Base-by-base conservation (phyloP, 1,140 invertebrate genomes). In the Chironomus tepperi region DNA sequence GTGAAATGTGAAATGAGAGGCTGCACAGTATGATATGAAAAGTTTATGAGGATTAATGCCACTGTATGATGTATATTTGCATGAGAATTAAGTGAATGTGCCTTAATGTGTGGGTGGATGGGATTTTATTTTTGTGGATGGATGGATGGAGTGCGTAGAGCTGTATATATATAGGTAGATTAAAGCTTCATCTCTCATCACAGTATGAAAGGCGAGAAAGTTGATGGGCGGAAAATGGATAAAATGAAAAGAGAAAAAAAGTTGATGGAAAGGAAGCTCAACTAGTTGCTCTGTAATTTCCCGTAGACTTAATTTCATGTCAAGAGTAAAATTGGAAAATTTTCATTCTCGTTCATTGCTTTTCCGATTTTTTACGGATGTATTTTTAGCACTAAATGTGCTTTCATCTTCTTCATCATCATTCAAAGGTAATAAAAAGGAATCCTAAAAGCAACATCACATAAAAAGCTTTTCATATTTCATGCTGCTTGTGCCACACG, bases 31-130 rank as follows among this genome's bases (percentile, higher is more conserved):
- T 57, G 47, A 57, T 57, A 57, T 57, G 47, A n/a, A 57, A 34
- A 57, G 47, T 57, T 57, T 57, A 57, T 57, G 47, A n/a, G 47
- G n/a, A 57, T 57, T 57, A 57, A 57, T 57, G 47, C 47, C n/a
- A 57, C 47, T 57, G 24, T 34, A 34, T 34, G 47, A 57, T 57
- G 47, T 57, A 15, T 57, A 57, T 57, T 57, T 57, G 47, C 47
- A 57, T 57, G 47, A 57, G 47, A 57, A 57, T 57, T 57, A 57
- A 15, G 5, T 15, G 47, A 10, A 9, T 47, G 24, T 34, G 24
- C 24, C 24, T 2, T 34, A 34, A 47, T 47, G 43, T 47, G 43
- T 47, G 43, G 8, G 15, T 47, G 43, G 15, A 7, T 12, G 47
- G 24, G 12, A n/a, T n/a, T n/a, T n/a, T n/a, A n/a, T n/a, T n/a